Evolutionary conservation across 2,888 invertebrate genomes (phyloP).

Genomic region (Polylopha cassiicola): DNA sequence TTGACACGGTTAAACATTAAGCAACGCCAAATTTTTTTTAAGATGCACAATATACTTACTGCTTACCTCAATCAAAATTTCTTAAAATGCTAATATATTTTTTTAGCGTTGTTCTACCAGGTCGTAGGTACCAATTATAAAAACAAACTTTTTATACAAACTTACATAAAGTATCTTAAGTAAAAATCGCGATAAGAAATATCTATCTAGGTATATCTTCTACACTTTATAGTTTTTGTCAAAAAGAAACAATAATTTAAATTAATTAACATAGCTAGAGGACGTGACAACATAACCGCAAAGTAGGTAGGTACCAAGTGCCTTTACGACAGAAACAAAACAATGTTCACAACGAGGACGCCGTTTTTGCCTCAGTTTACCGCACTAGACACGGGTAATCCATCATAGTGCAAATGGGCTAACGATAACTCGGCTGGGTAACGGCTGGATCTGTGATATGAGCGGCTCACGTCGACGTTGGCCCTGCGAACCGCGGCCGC

Average conservation of each 20-base stretch:
- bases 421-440: slow-evolving; percentile 32
- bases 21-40: slow-evolving; percentile 12
- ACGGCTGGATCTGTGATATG: slow-evolving; percentile 9
- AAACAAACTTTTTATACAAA: no score
- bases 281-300: neutral
- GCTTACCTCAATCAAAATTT: no score
- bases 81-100: no score
- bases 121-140: no score
- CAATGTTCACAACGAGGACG: slow-evolving; percentile 8
- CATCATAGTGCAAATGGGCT: slow-evolving; percentile 45
- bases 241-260: no score
- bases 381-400: slow-evolving; percentile 46
- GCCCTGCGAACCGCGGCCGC: slow-evolving; percentile 1
- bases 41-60: no score
- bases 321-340: slow-evolving; percentile 4
- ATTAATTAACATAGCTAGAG: no score
- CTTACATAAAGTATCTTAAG: no score
- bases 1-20: slow-evolving; percentile 18
- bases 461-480: slow-evolving; percentile 5
- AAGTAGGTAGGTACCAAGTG: slow-evolving; percentile 1
- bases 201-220: no score
- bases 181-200: no score
- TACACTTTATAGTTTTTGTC: no score
- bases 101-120: no score
- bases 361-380: slow-evolving; percentile 40